phyloP scores from a whole-genome alignment of 2,888 invertebrate species.

The Sarcophaga carnaria region DNA sequence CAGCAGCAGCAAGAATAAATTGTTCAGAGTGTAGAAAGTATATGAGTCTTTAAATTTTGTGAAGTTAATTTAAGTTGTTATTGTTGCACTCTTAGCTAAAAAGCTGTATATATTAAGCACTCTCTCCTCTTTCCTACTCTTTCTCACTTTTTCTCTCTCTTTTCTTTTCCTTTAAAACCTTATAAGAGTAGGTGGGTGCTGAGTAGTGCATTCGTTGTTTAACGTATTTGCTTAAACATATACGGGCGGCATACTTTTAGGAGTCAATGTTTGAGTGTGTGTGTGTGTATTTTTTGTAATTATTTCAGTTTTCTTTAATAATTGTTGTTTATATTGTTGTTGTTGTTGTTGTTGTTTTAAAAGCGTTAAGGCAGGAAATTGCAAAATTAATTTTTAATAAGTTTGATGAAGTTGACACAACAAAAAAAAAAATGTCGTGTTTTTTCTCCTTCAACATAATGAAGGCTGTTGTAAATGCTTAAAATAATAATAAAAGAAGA shows the following conservation, averaged over 20 bases:
- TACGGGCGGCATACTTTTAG: not conserved
- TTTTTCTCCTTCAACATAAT: constrained; percentile 9
- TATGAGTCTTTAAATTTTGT: too few species aligned
- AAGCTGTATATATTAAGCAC: too few species aligned
- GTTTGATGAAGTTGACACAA: constrained; percentile 49
- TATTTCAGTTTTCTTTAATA: constrained; percentile 9
- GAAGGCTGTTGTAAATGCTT: constrained; percentile 27
- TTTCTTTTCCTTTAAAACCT: not conserved
- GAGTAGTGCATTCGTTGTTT: not conserved
- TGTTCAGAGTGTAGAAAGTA: too few species aligned
- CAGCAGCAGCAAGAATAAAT: too few species aligned
- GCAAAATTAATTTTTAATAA: constrained; percentile 61
- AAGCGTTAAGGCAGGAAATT: constrained; percentile 59
- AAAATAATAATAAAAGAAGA: not conserved
- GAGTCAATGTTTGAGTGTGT: not conserved
- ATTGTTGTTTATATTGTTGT: constrained; percentile 4
- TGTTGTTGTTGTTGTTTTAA: constrained; percentile 2
- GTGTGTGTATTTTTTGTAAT: constrained; percentile 1
- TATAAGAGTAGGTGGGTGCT: too few species aligned
- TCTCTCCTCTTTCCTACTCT: too few species aligned
- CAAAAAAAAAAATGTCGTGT: not conserved
- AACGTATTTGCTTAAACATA: not conserved
- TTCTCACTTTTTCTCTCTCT: not conserved
- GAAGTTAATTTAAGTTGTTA: too few species aligned
- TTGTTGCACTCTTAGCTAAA: too few species aligned